These are phyloP conservation scores for Prinia subflava DNA, from an alignment of 2,113 vertebrate genomes.

Conservation along the genomic window DNA sequence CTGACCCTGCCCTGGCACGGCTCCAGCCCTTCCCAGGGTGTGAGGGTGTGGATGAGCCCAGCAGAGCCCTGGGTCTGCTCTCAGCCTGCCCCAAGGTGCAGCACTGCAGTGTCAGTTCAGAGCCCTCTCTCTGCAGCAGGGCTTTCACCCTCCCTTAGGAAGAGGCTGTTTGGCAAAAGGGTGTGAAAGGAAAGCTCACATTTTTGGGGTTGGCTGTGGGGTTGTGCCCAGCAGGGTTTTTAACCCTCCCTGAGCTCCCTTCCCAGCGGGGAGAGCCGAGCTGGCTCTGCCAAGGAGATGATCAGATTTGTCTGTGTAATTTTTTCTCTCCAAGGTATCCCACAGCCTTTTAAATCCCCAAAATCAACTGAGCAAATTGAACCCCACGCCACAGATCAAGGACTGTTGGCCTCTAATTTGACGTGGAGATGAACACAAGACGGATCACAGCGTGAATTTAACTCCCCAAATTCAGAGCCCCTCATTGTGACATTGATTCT, in stretches of 20 bases:
- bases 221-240: background rate
- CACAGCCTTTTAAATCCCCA: background rate
- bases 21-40: background rate
- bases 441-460: background rate
- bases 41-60: background rate
- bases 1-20: accelerated
- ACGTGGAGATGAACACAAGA: background rate
- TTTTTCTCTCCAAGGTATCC: background rate
- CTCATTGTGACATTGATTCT: background rate
- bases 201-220: background rate
- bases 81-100: accelerated
- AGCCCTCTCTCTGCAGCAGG: background rate
- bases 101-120: background rate
- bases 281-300: background rate
- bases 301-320: background rate
- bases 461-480: background rate
- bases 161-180: background rate
- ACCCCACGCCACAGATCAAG: background rate
- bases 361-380: background rate
- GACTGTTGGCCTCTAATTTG: background rate
- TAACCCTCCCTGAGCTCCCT: background rate
- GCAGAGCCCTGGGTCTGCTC: background rate
- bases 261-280: background rate
- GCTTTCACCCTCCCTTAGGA: background rate
- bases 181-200: background rate